Evolutionary conservation across 1,140 invertebrate genomes (phyloP).

Genomic region (Zophobas morio): DNA sequence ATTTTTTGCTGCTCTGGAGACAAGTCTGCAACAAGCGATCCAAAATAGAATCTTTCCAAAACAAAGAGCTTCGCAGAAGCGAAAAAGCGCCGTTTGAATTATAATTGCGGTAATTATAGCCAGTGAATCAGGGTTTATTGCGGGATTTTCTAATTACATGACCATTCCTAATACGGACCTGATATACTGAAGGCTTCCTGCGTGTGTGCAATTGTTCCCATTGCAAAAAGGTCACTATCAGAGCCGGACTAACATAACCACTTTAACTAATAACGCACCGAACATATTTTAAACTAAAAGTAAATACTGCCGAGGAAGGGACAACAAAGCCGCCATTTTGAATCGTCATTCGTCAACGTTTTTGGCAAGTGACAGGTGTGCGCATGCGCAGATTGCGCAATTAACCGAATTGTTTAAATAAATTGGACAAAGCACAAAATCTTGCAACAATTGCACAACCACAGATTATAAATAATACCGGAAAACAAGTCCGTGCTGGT

Average conservation of each 20-base stretch:
- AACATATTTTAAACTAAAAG: slow-evolving; percentile 32
- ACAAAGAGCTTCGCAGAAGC: neutral
- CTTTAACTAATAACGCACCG: slow-evolving; percentile 15
- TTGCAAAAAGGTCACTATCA: slow-evolving; percentile 43
- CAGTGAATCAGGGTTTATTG: neutral
- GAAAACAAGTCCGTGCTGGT: too few relatives aligned
- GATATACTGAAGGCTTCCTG: slow-evolving; percentile 62
- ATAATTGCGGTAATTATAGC: neutral
- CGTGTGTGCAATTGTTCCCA: slow-evolving; percentile 59
- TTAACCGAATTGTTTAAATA: too few relatives aligned
- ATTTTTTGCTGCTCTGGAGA: slow-evolving; percentile 92
- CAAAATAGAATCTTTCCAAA: neutral
- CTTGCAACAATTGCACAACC: too few relatives aligned
- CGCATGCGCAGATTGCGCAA: slow-evolving; percentile 12
- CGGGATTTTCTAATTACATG: too few relatives aligned
- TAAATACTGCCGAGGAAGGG: slow-evolving; percentile 38
- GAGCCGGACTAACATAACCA: slow-evolving; percentile 11
- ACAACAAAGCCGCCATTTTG: slow-evolving; percentile 52
- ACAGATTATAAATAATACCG: too few relatives aligned
- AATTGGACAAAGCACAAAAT: too few relatives aligned
- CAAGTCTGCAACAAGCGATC: slow-evolving; percentile 78
- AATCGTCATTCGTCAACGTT: slow-evolving; percentile 41
- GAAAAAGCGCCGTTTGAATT: slow-evolving; percentile 4
- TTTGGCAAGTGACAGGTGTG: slow-evolving; percentile 5
- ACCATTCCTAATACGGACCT: slow-evolving; percentile 52